Evolutionary conservation across 2,888 invertebrate genomes (phyloP), one percentile per base, ranked within the genome.

Genomic region (Thalpophila matura): DNA sequence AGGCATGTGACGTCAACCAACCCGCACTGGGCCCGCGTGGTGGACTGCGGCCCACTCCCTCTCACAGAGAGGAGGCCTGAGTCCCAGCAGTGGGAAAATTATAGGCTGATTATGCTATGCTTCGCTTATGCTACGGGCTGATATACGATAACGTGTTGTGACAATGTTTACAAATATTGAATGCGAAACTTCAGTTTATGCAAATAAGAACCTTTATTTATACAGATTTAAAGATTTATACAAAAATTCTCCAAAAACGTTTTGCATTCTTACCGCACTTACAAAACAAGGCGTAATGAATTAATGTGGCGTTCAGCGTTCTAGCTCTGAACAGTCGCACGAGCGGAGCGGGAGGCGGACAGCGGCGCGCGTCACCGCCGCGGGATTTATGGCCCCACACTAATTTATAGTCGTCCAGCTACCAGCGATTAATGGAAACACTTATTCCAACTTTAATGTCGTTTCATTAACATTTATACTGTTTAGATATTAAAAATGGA

Each of bases 381-480:
- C 82, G 43, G 81, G 87, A 92, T 93, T 92, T 92, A 92, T 90
- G 81, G 88, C 88, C 82, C 78, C 79, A 65, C 88, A 82, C 85
- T 89, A 88, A 92, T 92, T 91, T 92, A 92, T 91, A 76, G 87
- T 82, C 76, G 69, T 51, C 54, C 79, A 56, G 77, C 79, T 77
- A 82, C 64, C 60, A 79, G 76, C 89, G 87, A 90, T 89, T 90
- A 87, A 90, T 89, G 88, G 84, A 86, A 88, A 89, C 86, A 87
- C 89, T 90, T 87, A 74, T 77, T 80, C 53, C 46, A 56, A 83
- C 81, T 82, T 82, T 74, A 82, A 83, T 77, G 81, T 82, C 31
- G 79, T 85, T 82, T 73, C 74, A 79, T 81, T 83, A 78, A 62
- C 38, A 66, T 76, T 67, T 54, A 33, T 54, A 60, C 29, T 24